phyloP scores from a whole-genome alignment of 1,140 invertebrate genomes.

The Lethrus apterus region DNA sequence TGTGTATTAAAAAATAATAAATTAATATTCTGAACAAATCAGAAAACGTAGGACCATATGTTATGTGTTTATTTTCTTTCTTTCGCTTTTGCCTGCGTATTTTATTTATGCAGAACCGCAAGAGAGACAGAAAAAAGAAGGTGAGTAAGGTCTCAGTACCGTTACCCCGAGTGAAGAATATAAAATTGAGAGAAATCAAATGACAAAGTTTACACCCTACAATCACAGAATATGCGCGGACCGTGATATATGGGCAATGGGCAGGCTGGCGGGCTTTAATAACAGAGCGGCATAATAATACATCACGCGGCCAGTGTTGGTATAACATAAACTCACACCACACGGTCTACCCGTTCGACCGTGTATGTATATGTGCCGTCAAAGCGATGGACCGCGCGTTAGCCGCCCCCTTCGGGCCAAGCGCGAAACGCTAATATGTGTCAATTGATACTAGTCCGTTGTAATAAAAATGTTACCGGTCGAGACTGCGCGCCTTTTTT shows the following conservation, averaged over 20 bases:
- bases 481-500: too few species aligned
- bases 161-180: slow-evolving; percentile 8
- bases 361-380: too few species aligned
- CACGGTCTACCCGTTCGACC: too few species aligned
- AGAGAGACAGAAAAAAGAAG: too few species aligned
- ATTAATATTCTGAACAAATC: too few species aligned
- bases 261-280: slow-evolving; percentile 31
- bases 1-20: too few species aligned
- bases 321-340: slow-evolving; percentile 21
- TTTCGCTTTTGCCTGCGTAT: too few species aligned
- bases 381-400: slow-evolving; percentile 19
- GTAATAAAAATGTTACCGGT: slow-evolving; percentile 17
- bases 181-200: slow-evolving; percentile 31
- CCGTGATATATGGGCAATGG: slow-evolving; percentile 35
- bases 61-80: too few species aligned
- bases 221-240: slow-evolving; percentile 29
- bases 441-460: slow-evolving; percentile 25
- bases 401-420: slow-evolving; percentile 7
- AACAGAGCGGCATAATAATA: slow-evolving; percentile 35
- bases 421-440: slow-evolving; percentile 25
- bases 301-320: slow-evolving; percentile 30
- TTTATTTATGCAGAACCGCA: too few species aligned
- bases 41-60: too few species aligned
- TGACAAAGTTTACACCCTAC: slow-evolving; percentile 34
- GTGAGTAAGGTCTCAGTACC: too few species aligned